Evolutionary conservation across 2,113 vertebrate species (phyloP).

Genomic region (Terrapene triunguis): DNA sequence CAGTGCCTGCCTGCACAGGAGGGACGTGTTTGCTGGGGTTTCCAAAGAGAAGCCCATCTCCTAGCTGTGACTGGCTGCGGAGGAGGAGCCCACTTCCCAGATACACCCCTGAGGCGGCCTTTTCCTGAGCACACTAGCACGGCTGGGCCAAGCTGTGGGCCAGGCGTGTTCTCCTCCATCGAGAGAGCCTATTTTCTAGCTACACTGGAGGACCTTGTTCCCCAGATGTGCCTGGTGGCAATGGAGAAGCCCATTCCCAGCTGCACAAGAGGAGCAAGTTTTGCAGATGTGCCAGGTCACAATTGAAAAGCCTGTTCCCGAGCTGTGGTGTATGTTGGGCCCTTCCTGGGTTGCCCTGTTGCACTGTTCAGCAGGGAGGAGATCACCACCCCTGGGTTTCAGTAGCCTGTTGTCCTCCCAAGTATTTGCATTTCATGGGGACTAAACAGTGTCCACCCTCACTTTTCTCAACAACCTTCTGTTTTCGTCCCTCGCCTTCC

Average conservation of each 20-base stretch:
- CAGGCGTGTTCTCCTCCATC: neutral
- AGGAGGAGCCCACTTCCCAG: neutral
- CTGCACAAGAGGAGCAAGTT: neutral
- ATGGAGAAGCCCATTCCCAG: neutral
- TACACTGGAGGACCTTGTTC: rapidly evolving
- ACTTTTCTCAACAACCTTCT: slow-evolving; percentile 28
- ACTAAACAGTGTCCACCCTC: neutral
- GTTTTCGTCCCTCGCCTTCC: slow-evolving; percentile 15
- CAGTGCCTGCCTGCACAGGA: neutral
- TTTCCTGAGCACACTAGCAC: neutral
- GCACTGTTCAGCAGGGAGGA: neutral
- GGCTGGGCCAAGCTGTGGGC: rapidly evolving
- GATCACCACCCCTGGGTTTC: neutral
- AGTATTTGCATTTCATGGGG: slow-evolving; percentile 2
- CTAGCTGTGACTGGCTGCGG: neutral
- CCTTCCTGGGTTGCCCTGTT: neutral
- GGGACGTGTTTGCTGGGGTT: rapidly evolving
- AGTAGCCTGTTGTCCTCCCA: neutral
- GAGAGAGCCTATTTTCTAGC: neutral
- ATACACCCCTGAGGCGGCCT: neutral
- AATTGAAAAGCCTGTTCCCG: neutral
- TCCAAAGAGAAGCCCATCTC: neutral
- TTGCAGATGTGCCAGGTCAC: neutral
- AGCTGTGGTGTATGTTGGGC: neutral
- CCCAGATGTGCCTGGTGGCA: neutral